phyloP scores from a whole-genome alignment of 2,113 vertebrate species.

The Oryzias curvinotus region DNA sequence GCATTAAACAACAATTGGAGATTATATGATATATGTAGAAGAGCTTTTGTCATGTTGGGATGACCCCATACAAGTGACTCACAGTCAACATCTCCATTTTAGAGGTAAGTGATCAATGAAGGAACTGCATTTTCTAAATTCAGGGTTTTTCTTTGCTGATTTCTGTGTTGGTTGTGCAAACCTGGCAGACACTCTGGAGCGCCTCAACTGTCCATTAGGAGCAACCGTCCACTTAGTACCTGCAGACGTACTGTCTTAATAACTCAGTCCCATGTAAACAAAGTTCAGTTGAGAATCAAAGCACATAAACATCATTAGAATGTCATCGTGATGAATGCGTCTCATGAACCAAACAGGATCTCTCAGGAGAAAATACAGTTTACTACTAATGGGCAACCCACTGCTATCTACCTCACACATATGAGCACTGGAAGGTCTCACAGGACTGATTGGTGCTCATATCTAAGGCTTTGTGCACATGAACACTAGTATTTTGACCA shows the following conservation, averaged over 20 bases:
- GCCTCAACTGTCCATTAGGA: conserved; percentile 22
- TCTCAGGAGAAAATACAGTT: conserved; percentile 35
- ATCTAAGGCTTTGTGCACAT: too few relatives aligned
- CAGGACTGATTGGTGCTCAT: conserved; percentile 2
- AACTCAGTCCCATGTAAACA: conserved; percentile 34
- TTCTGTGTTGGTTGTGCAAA: background rate
- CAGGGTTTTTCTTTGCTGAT: background rate
- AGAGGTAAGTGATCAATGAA: background rate
- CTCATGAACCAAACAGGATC: conserved; percentile 12
- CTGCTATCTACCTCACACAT: background rate
- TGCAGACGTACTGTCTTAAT: conserved; percentile 41
- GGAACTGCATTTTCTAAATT: background rate
- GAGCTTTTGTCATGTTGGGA: too few relatives aligned
- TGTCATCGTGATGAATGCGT: conserved; percentile 14
- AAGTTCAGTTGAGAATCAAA: conserved; percentile 6
- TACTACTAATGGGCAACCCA: conserved; percentile 24
- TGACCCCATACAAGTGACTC: too few relatives aligned
- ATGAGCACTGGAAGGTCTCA: conserved; percentile 15
- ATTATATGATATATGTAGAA: too few relatives aligned
- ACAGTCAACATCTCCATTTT: too few relatives aligned
- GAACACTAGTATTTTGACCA: too few relatives aligned
- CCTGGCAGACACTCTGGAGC: conserved; percentile 2
- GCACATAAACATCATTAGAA: background rate
- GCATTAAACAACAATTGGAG: too few relatives aligned
- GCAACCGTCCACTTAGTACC: conserved; percentile 22